These are phyloP conservation scores for Oscheius myriophilus DNA, from an alignment of 2,888 invertebrate species.

Conservation along the genomic window DNA sequence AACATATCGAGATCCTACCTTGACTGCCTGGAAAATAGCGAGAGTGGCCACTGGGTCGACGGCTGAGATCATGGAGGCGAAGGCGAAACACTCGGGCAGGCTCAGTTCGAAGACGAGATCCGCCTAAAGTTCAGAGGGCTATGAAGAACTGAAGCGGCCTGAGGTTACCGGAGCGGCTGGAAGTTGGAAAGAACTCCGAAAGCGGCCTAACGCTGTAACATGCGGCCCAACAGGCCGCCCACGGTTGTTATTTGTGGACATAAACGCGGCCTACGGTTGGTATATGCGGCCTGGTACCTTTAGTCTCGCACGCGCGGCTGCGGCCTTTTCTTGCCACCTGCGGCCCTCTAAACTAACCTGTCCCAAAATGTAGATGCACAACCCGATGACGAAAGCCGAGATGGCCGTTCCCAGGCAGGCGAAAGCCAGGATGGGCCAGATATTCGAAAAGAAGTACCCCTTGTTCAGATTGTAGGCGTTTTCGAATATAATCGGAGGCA, in stretches of 20 bases:
- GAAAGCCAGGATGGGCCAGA: conserved; percentile 97
- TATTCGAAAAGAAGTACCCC: conserved; percentile 82
- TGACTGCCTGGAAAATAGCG: conserved; percentile 87
- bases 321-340: too few species aligned
- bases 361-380: conserved; percentile 92
- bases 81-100: conserved; percentile 97
- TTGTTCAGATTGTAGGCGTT: conserved; percentile 98
- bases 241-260: too few species aligned
- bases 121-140: conserved; percentile 71
- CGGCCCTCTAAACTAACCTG: conserved; percentile 75
- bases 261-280: too few species aligned
- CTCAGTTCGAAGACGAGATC: conserved; percentile 85
- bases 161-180: not conserved
- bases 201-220: too few species aligned
- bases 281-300: too few species aligned
- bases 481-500: conserved; percentile 99
- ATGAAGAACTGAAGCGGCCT: not conserved
- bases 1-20: conserved; percentile 35
- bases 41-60: conserved; percentile 99
- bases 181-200: not conserved
- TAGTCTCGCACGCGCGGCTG: too few species aligned
- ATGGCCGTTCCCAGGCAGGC: conserved; percentile 96
- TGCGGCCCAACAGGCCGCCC: too few species aligned
- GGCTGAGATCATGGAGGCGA: conserved; percentile 96
- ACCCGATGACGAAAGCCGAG: conserved; percentile 94